Conservation (phyloP, 2,113 vertebrate species). For the Mastomys natalensis region DNA sequence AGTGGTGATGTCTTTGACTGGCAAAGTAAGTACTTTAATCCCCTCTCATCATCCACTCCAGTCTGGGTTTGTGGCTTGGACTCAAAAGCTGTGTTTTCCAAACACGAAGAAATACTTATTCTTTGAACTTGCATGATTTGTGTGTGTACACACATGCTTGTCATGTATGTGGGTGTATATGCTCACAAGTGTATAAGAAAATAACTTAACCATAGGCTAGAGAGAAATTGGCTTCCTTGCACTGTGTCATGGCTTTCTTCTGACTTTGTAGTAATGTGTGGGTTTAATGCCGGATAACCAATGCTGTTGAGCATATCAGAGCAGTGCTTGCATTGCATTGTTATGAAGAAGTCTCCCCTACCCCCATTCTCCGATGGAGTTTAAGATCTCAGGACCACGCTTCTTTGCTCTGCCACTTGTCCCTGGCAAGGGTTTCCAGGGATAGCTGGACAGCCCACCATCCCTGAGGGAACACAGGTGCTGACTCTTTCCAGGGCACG, state of each 20-base stretch:
- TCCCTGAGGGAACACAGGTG: background rate
- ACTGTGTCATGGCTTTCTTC: constrained; percentile 41
- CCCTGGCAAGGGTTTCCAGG: background rate
- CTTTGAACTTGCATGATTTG: background rate
- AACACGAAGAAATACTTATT: constrained; percentile 28
- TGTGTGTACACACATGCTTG: no score
- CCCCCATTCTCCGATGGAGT: background rate
- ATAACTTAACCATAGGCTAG: constrained; percentile 49
- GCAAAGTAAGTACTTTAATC: constrained; percentile 74
- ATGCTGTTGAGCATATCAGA: constrained; percentile 1
- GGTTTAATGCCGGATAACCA: constrained; percentile 21
- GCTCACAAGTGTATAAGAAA: constrained; percentile 39
- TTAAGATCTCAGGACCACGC: background rate
- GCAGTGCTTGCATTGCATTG: constrained; percentile 21
- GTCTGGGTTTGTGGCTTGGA: constrained; percentile 65
- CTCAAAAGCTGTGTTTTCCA: constrained; percentile 63
- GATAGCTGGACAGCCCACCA: background rate
- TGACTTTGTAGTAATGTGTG: constrained; percentile 62
- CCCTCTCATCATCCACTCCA: constrained; percentile 61
- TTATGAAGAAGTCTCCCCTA: background rate
- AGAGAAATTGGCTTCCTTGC: constrained; percentile 51
- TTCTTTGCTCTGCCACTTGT: background rate
- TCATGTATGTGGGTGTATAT: background rate
- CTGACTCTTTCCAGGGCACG: constrained; percentile 3
- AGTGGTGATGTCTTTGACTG: constrained; percentile 63